These are phyloP conservation scores for Merodon equestris DNA, from an alignment of 2,888 invertebrate species.

Conservation along the genomic window DNA sequence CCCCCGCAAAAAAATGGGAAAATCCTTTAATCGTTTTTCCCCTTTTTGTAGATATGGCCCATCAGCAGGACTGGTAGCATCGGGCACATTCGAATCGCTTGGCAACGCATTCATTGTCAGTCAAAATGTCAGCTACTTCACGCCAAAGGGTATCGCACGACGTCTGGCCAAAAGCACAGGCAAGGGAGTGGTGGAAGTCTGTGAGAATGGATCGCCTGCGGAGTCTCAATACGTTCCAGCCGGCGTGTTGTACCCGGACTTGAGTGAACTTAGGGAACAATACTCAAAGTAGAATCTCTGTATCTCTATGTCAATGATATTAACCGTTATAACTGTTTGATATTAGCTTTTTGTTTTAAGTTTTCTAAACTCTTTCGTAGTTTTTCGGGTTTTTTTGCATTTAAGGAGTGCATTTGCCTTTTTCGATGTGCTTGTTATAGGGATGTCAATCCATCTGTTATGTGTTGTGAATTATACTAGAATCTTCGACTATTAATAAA, in stretches of 20 bases:
- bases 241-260: conserved; percentile 76
- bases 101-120: conserved; percentile 85
- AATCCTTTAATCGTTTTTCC: not conserved
- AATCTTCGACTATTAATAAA: conserved; percentile 1
- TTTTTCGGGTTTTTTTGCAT: conserved; percentile 29
- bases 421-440: conserved; percentile 32
- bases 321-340: conserved; percentile 7
- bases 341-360: not conserved
- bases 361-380: not conserved
- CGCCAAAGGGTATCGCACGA: conserved; percentile 84
- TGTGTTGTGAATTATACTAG: conserved; percentile 37
- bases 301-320: conserved; percentile 3
- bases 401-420: conserved; percentile 20
- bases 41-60: conserved; percentile 82
- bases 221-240: conserved; percentile 75
- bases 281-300: conserved; percentile 27
- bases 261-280: conserved; percentile 72
- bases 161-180: conserved; percentile 83
- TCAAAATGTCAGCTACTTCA: conserved; percentile 83
- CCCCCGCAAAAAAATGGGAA: not conserved
- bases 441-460: conserved; percentile 18
- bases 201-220: conserved; percentile 72
- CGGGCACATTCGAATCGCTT: conserved; percentile 84
- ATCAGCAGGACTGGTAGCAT: conserved; percentile 83
- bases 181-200: conserved; percentile 80